Conservation (phyloP, 2,797 vertebrate species). For the Fringilla coelebs region DNA sequence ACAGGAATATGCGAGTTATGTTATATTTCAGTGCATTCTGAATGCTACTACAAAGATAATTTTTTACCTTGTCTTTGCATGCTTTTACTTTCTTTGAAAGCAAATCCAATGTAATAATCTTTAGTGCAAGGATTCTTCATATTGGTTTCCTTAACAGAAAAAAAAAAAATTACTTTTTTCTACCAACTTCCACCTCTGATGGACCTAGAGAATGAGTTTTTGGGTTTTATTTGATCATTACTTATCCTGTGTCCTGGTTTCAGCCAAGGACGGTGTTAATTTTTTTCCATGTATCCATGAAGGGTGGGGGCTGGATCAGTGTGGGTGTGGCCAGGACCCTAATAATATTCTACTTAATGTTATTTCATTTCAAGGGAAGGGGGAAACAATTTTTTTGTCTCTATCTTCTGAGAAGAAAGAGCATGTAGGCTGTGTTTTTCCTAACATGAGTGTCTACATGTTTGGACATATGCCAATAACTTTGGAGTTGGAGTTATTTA, state of each 20-base stretch:
- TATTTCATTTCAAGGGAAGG: not conserved
- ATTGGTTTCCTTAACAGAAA: not conserved
- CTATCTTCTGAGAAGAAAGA: not conserved
- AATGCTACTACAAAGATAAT: not conserved
- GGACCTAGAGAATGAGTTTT: not conserved
- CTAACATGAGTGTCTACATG: not conserved
- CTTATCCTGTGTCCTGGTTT: not conserved
- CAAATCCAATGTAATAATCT: not conserved
- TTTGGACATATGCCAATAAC: not conserved
- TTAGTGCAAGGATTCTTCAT: not conserved
- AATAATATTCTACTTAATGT: not conserved
- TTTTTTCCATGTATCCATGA: not conserved
- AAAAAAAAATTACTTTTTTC: not conserved
- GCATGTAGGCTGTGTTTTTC: not conserved
- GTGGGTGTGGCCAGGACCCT: not conserved
- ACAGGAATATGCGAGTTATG: not conserved
- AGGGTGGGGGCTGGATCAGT: no score
- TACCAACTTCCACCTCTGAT: not conserved
- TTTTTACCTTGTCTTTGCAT: not conserved
- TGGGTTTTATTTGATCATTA: not conserved
- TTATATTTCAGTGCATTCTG: not conserved
- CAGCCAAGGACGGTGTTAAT: accelerated
- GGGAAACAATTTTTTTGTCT: accelerated
- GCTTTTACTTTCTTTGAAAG: not conserved
- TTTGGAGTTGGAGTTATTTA: not conserved